Evolutionary conservation across 2,113 vertebrate species (phyloP).

Genomic region (Pygathrix nemaeus): DNA sequence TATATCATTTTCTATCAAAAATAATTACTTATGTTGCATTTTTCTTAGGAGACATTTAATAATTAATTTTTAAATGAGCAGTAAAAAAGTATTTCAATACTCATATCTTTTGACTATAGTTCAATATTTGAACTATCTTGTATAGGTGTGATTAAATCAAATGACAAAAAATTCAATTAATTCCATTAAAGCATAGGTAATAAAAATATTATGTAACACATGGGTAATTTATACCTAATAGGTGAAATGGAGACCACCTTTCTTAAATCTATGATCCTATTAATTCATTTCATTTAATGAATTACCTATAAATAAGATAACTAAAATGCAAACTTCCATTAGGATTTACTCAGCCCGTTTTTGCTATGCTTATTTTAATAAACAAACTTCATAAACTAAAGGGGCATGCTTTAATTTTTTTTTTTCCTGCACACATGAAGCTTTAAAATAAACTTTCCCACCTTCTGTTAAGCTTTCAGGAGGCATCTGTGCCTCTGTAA

Average conservation of each 20-base stretch:
- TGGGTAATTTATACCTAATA: background rate
- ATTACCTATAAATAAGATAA: background rate
- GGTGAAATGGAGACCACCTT: background rate
- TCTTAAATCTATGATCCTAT: background rate
- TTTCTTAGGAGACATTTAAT: conserved; percentile 10
- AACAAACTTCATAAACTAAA: conserved; percentile 18
- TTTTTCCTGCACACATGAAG: conserved; percentile 34
- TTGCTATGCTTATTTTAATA: background rate
- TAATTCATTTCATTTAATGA: background rate
- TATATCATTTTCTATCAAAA: background rate
- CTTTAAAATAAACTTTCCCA: conserved; percentile 57
- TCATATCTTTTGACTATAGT: background rate
- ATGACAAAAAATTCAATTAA: background rate
- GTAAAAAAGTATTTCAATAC: background rate
- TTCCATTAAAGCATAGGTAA: background rate
- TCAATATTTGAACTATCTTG: background rate
- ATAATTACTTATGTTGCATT: background rate
- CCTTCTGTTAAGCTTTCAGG: conserved; percentile 46
- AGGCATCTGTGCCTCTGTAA: conserved; percentile 56
- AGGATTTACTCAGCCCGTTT: background rate
- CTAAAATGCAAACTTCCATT: background rate
- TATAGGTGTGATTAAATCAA: background rate
- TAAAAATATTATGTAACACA: background rate
- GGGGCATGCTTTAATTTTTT: background rate
- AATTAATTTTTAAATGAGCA: conserved; percentile 24